Percentiles rank a stretch among this genome's conserved stretches.
phyloP scores from a whole-genome alignment of 2,888 invertebrate species.

The Frankliniella intonsa region DNA sequence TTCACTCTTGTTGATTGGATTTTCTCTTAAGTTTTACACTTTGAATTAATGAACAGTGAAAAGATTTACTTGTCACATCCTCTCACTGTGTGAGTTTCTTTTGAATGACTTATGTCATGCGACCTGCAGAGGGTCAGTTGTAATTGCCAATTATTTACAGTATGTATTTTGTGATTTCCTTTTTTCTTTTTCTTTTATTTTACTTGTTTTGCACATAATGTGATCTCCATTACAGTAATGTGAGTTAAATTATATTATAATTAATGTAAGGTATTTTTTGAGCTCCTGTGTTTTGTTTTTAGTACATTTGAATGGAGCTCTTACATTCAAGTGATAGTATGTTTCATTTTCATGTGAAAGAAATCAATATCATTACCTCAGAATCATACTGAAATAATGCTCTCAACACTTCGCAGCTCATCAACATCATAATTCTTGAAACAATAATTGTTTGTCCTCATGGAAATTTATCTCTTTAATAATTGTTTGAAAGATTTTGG shows the following conservation, averaged over 20 bases:
- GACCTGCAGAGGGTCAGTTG: conserved; percentile 14
- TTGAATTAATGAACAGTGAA: neutral
- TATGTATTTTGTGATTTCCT: conserved; percentile 3
- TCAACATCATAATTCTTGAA: no score
- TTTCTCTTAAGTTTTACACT: neutral
- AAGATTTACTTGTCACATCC: neutral
- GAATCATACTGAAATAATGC: no score
- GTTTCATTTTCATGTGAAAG: no score
- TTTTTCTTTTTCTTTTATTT: neutral
- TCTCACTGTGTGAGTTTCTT: neutral
- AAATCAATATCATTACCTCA: no score
- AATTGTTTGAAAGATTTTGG: no score
- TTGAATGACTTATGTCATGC: neutral
- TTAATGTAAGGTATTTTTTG: no score
- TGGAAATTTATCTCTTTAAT: no score
- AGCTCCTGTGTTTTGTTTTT: no score
- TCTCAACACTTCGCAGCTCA: no score
- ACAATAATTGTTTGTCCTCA: no score
- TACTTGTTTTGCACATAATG: conserved; percentile 15
- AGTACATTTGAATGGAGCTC: no score
- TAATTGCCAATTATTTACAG: conserved; percentile 5
- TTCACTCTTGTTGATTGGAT: neutral
- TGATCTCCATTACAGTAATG: neutral
- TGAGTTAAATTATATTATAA: neutral
- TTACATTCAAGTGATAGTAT: no score